Percentiles rank a stretch among this genome's conserved stretches.
These are phyloP conservation scores for Hyphantria cunea DNA, from an alignment of 1,140 invertebrate species.

Conservation along the genomic window DNA sequence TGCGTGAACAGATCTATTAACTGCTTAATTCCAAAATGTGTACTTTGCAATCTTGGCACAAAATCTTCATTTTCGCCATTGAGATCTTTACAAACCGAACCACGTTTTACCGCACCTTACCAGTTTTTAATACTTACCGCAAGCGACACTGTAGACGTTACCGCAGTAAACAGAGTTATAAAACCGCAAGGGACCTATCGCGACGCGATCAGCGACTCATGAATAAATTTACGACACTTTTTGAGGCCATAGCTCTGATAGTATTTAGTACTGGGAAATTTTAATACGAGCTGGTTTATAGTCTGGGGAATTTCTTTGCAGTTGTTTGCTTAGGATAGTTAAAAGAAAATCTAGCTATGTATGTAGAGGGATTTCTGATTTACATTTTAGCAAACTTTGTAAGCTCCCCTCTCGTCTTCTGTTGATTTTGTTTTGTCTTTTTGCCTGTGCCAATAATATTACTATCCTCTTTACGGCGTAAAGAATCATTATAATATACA, in stretches of 20 bases:
- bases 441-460: too few species aligned
- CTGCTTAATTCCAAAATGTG: not conserved
- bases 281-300: not conserved
- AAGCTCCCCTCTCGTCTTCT: too few species aligned
- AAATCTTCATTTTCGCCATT: not conserved
- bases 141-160: constrained; percentile 3
- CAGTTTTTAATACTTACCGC: not conserved
- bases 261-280: constrained; percentile 5
- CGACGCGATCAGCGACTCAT: constrained; percentile 56
- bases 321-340: too few species aligned
- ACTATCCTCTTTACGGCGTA: too few species aligned
- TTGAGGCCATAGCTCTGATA: constrained; percentile 11
- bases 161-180: constrained; percentile 54
- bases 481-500: too few species aligned
- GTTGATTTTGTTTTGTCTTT: too few species aligned
- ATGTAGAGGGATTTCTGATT: too few species aligned
- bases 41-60: not conserved
- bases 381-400: too few species aligned
- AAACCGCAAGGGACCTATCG: constrained; percentile 48
- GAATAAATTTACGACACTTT: constrained; percentile 65
- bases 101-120: constrained; percentile 1
- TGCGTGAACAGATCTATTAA: not conserved
- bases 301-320: not conserved
- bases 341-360: too few species aligned
- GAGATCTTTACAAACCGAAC: not conserved